A percentile compares a stretch with the other conserved stretches of the same genome.
Evolutionary conservation across 2,113 vertebrate genomes (phyloP).

Genomic region (Podiceps cristatus): DNA sequence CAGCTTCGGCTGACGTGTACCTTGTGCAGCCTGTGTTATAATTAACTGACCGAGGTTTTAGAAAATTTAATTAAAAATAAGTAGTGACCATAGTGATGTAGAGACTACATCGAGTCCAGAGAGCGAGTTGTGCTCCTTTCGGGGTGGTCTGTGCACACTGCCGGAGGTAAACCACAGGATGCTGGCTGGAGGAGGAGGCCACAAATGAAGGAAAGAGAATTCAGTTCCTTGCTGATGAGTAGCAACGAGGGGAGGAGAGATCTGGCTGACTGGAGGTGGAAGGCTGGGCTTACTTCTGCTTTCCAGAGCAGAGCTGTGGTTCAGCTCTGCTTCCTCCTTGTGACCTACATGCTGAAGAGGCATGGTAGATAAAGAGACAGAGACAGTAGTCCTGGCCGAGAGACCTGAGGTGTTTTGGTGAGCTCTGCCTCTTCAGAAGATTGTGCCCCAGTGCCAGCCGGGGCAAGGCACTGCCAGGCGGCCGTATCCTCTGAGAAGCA

Average conservation of each 20-base stretch:
- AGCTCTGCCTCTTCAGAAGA: background rate
- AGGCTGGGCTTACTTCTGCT: conserved; percentile 61
- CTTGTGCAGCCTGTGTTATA: background rate
- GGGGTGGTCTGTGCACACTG: background rate
- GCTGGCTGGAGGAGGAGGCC: background rate
- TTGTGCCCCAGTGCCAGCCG: background rate
- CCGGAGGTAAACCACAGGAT: fast-evolving
- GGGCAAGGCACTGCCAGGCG: fast-evolving
- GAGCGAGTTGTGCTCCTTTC: background rate
- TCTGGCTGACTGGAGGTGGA: background rate
- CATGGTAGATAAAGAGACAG: background rate
- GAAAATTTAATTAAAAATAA: background rate
- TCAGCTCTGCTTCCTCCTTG: conserved; percentile 44
- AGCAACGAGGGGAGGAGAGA: background rate
- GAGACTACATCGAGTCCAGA: background rate
- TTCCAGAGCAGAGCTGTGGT: conserved; percentile 61
- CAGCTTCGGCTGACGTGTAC: background rate
- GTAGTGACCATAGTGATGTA: background rate
- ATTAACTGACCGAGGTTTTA: background rate
- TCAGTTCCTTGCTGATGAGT: background rate
- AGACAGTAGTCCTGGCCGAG: background rate
- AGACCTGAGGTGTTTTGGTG: background rate
- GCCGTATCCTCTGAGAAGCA: fast-evolving
- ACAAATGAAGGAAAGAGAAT: background rate
- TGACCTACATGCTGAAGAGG: conserved; percentile 31